A percentile compares a stretch with the other conserved stretches of the same genome.
Conservation (phyloP, 2,113 vertebrate species). For the Bos indicus region DNA sequence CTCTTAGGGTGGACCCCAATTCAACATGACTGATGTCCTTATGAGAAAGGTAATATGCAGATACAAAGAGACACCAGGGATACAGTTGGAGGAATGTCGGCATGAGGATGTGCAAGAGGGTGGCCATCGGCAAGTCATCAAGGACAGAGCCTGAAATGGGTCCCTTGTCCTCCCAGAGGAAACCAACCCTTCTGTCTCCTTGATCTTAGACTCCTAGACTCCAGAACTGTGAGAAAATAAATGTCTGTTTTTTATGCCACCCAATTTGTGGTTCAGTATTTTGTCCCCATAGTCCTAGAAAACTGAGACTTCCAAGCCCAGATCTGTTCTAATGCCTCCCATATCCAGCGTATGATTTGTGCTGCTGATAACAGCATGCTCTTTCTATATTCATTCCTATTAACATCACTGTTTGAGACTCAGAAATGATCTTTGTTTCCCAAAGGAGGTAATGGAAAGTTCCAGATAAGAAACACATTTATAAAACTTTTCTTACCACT, state of each 20-base stretch:
- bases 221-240: neutral
- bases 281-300: neutral
- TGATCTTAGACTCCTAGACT: neutral
- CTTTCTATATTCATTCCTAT: neutral
- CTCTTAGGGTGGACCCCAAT: neutral
- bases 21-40: neutral
- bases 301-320: neutral
- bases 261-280: neutral
- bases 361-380: neutral
- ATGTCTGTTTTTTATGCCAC: neutral
- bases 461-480: neutral
- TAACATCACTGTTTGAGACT: neutral
- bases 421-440: neutral
- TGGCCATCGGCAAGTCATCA: neutral
- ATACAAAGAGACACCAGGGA: neutral
- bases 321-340: neutral
- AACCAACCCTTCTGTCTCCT: neutral
- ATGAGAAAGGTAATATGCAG: neutral
- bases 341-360: too few species aligned
- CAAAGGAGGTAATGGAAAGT: neutral
- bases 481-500: neutral
- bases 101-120: neutral
- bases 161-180: neutral
- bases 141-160: neutral
- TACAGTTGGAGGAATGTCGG: rapidly evolving